Conservation (phyloP, 2,797 vertebrate genomes). For the Streptopelia turtur region DNA sequence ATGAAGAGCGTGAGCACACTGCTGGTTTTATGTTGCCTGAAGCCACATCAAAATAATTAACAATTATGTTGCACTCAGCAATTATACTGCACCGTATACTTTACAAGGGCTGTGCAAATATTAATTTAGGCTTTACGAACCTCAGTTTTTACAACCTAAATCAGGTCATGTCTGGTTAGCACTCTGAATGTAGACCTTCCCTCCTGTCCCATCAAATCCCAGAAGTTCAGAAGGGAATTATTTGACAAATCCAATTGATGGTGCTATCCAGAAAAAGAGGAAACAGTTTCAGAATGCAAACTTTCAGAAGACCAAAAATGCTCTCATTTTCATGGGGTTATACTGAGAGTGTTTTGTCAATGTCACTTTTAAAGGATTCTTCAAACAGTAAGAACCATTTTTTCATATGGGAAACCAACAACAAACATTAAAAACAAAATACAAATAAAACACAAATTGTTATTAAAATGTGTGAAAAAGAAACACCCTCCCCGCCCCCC, state of each 20-base stretch:
- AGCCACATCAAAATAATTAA: constrained; percentile 31
- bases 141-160: not conserved
- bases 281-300: not conserved
- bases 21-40: not conserved
- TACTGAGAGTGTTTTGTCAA: not conserved
- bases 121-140: not conserved
- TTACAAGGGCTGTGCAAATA: not conserved
- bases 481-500: not conserved
- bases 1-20: not conserved
- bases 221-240: not conserved
- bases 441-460: not conserved
- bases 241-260: not conserved
- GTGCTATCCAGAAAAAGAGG: not conserved
- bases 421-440: not conserved
- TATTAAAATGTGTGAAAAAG: not conserved
- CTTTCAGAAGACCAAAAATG: not conserved
- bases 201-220: not conserved
- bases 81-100: not conserved
- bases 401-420: not conserved
- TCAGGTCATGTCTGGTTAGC: not conserved
- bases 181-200: not conserved
- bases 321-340: not conserved
- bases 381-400: not conserved
- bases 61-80: not conserved
- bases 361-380: not conserved